These are phyloP conservation scores for Danio albolineatus DNA, from an alignment of 2,797 vertebrate species.

Conservation along the genomic window DNA sequence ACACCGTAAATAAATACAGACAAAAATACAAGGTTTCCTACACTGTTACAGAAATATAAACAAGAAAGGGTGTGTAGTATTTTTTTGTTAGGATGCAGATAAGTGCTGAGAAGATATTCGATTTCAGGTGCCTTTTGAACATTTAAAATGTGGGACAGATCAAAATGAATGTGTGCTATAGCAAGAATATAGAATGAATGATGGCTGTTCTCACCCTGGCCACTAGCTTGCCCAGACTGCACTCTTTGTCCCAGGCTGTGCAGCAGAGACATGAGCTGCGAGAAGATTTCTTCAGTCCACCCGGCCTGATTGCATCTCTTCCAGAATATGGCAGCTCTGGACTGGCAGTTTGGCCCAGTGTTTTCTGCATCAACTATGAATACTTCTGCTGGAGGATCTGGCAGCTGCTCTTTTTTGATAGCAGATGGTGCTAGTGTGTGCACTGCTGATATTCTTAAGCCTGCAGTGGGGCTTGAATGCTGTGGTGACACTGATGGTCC, in stretches of 20 bases:
- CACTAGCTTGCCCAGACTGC: slow-evolving; percentile 67
- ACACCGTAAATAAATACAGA: too few species aligned
- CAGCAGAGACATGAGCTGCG: slow-evolving; percentile 66
- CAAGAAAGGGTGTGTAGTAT: too few species aligned
- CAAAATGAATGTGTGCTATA: too few species aligned
- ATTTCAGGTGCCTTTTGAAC: too few species aligned
- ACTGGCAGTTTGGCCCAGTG: background rate
- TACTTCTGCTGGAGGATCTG: background rate
- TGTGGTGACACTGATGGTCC: slow-evolving; percentile 24
- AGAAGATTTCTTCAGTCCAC: slow-evolving; percentile 72
- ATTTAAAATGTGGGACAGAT: too few species aligned
- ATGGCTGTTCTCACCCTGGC: slow-evolving; percentile 69
- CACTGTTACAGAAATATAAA: too few species aligned
- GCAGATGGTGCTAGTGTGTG: background rate
- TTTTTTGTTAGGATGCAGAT: too few species aligned
- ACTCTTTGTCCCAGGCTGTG: slow-evolving; percentile 69
- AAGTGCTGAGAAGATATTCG: too few species aligned
- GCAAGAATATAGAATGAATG: background rate
- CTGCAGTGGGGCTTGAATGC: background rate
- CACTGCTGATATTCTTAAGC: background rate
- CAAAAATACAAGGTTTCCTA: too few species aligned
- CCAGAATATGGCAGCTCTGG: slow-evolving; percentile 73
- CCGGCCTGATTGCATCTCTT: slow-evolving; percentile 71
- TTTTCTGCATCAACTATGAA: background rate
- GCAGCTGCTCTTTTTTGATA: background rate